phyloP scores from a whole-genome alignment of 2,797 vertebrate genomes.

The Rhinatrema bivittatum region DNA sequence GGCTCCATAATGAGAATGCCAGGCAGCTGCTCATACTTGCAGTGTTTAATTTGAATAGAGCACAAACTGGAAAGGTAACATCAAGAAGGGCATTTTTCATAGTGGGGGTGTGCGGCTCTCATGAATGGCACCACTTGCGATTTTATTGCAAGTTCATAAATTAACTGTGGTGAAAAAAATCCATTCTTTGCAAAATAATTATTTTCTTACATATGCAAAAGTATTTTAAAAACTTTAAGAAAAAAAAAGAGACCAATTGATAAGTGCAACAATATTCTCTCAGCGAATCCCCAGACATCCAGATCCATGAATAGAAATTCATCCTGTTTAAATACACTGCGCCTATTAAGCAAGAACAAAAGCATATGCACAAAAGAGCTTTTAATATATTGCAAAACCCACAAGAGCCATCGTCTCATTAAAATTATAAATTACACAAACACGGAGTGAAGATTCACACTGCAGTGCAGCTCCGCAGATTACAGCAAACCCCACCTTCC shows the following conservation, averaged over 20 bases:
- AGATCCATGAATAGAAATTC: slow-evolving; percentile 79
- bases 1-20: no score
- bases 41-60: no score
- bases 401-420: slow-evolving; percentile 85
- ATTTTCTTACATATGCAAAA: slow-evolving; percentile 5
- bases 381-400: slow-evolving; percentile 88
- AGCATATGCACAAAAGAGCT: slow-evolving; percentile 82
- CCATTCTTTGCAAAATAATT: not conserved
- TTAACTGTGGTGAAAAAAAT: no score
- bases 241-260: slow-evolving; percentile 54
- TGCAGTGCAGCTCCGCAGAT: slow-evolving; percentile 94
- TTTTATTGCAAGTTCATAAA: no score
- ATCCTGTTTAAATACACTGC: slow-evolving; percentile 91
- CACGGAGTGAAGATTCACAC: slow-evolving; percentile 88
- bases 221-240: slow-evolving; percentile 36
- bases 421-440: slow-evolving; percentile 98
- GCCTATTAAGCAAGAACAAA: slow-evolving; percentile 88
- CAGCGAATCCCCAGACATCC: slow-evolving; percentile 68
- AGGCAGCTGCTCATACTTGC: no score
- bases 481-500: slow-evolving; percentile 89
- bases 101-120: no score
- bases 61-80: no score
- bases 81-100: no score
- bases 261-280: slow-evolving; percentile 62
- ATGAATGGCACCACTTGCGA: no score